Conservation (phyloP, 2,113 vertebrate species). For the Romanogobio albipinnatus region DNA sequence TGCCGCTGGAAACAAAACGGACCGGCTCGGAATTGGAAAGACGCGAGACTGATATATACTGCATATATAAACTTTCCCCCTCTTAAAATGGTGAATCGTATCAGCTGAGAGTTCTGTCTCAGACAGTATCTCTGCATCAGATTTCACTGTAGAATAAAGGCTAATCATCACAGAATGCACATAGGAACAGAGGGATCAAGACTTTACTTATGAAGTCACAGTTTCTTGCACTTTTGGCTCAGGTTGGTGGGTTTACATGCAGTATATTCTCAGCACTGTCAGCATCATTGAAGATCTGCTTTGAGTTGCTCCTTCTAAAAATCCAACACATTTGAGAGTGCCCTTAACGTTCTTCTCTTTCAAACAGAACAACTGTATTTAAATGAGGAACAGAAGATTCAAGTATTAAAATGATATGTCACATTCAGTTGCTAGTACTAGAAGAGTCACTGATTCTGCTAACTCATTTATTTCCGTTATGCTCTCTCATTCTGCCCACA, state of each 20-base stretch:
- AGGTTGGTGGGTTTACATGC: neutral
- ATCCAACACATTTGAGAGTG: neutral
- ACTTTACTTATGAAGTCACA: neutral
- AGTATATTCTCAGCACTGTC: neutral
- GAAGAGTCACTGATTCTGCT: neutral
- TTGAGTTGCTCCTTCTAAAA: neutral
- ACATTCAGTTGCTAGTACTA: neutral
- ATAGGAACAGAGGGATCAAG: neutral
- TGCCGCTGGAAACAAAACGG: no score
- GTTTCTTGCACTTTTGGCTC: neutral
- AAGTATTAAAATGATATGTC: neutral
- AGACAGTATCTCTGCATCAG: neutral
- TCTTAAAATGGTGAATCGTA: no score
- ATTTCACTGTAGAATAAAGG: neutral
- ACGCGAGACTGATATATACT: no score
- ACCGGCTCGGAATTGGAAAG: no score
- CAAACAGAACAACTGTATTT: neutral
- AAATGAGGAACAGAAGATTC: neutral
- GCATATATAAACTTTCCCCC: no score
- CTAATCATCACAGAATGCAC: neutral
- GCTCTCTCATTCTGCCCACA: neutral
- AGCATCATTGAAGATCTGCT: neutral
- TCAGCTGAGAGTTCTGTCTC: no score
- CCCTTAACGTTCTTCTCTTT: neutral
- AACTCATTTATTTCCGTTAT: neutral